Percentiles rank a stretch among this genome's conserved stretches.
Evolutionary conservation across 2,797 vertebrate genomes (phyloP).

Genomic region (Accipiter minullus): DNA sequence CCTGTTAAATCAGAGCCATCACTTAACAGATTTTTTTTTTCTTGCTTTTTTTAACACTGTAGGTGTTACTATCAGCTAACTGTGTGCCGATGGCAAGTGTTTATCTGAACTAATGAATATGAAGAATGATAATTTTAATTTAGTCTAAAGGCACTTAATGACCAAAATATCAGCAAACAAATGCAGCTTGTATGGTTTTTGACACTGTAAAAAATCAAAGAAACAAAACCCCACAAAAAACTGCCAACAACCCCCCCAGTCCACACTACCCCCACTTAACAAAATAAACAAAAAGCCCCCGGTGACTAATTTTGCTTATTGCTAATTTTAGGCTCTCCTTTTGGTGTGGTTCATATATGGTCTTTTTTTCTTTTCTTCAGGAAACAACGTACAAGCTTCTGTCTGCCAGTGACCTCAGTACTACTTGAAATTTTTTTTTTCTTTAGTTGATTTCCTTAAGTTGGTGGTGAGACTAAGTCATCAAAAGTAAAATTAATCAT

Average conservation of each 20-base stretch:
- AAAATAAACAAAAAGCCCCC: not conserved
- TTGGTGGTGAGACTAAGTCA: not conserved
- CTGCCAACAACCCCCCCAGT: not conserved
- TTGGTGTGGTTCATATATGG: not conserved
- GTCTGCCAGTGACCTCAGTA: not conserved
- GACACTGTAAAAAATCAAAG: not conserved
- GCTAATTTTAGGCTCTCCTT: not conserved
- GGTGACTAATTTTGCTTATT: not conserved
- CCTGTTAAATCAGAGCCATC: not conserved
- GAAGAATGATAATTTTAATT: not conserved
- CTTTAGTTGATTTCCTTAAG: not conserved
- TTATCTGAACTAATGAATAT: constrained; percentile 27
- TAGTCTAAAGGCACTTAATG: not conserved
- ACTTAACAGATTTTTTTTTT: not conserved
- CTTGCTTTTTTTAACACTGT: not conserved
- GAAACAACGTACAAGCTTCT: not conserved
- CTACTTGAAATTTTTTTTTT: not conserved
- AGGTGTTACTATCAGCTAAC: constrained; percentile 26
- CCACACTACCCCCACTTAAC: not conserved
- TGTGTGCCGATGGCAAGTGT: not conserved
- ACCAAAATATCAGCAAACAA: not conserved
- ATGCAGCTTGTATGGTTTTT: not conserved
- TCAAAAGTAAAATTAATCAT: not conserved
- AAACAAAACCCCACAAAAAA: not conserved
- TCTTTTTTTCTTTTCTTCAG: not conserved